A percentile compares a stretch with the other conserved stretches of the same genome.
phyloP scores from a whole-genome alignment of 2,113 vertebrate genomes.

The Helogale parvula region DNA sequence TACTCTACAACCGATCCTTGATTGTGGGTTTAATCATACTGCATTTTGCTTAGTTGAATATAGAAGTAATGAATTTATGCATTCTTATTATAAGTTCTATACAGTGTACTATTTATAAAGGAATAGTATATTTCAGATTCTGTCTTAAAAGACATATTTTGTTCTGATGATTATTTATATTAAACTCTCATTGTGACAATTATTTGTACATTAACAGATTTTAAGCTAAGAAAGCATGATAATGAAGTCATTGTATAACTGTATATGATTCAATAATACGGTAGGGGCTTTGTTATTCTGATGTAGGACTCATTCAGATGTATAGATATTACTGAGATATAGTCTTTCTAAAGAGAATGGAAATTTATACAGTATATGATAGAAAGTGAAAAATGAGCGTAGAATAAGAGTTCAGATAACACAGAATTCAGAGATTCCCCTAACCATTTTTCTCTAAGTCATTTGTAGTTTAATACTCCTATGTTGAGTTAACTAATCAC shows the following conservation, averaged over 20 bases:
- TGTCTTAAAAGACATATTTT: constrained; percentile 39
- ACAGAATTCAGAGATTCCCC: constrained; percentile 66
- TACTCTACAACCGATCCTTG: background rate
- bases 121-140: constrained; percentile 11
- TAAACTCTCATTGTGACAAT: constrained; percentile 51
- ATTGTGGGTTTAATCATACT: constrained; percentile 14
- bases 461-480: constrained; percentile 65
- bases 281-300: constrained; percentile 46
- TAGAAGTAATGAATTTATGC: constrained; percentile 6
- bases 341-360: constrained; percentile 65
- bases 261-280: constrained; percentile 21
- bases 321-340: constrained; percentile 67
- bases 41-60: constrained; percentile 45
- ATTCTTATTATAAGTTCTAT: constrained; percentile 42
- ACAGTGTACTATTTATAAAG: background rate
- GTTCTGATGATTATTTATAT: constrained; percentile 44
- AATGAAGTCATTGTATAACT: constrained; percentile 61
- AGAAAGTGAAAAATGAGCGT: constrained; percentile 69
- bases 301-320: constrained; percentile 70
- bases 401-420: constrained; percentile 63
- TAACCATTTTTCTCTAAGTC: constrained; percentile 65
- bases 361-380: constrained; percentile 65
- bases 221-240: constrained; percentile 37
- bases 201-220: constrained; percentile 56
- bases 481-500: constrained; percentile 59